Conservation (phyloP, 2,888 invertebrate species). For the Polietes domitor region DNA sequence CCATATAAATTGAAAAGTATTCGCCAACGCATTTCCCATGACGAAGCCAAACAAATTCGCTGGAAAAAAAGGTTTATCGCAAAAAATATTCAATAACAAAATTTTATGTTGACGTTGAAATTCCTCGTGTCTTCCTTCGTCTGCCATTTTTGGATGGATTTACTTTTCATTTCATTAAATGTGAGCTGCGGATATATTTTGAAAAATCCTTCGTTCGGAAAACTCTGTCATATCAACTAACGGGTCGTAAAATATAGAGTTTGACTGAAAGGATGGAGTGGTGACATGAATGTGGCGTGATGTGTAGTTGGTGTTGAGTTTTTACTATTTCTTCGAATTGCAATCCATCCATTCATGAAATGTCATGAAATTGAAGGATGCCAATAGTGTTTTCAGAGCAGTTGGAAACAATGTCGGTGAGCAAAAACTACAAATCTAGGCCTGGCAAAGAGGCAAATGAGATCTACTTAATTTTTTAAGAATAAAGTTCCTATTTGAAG, state of each 20-base stretch:
- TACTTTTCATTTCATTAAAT: neutral
- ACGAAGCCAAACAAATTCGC: neutral
- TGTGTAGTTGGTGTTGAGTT: neutral
- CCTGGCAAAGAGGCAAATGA: no score
- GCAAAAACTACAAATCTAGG: no score
- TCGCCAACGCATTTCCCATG: neutral
- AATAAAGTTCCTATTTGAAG: no score
- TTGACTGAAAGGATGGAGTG: neutral
- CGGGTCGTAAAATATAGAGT: neutral
- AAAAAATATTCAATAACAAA: neutral
- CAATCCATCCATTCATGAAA: neutral
- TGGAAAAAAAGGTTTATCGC: neutral
- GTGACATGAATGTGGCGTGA: neutral
- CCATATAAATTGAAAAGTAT: neutral
- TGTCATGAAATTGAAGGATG: neutral
- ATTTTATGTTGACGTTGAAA: neutral
- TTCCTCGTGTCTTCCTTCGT: neutral
- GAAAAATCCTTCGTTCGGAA: neutral
- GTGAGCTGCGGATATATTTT: neutral
- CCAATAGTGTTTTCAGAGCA: no score
- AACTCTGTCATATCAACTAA: neutral
- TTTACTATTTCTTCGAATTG: neutral
- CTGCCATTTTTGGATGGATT: no score
- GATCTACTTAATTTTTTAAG: no score
- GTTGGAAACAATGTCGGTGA: neutral